These are phyloP conservation scores for Sparus aurata DNA, from an alignment of 2,797 vertebrate genomes.

Conservation along the genomic window DNA sequence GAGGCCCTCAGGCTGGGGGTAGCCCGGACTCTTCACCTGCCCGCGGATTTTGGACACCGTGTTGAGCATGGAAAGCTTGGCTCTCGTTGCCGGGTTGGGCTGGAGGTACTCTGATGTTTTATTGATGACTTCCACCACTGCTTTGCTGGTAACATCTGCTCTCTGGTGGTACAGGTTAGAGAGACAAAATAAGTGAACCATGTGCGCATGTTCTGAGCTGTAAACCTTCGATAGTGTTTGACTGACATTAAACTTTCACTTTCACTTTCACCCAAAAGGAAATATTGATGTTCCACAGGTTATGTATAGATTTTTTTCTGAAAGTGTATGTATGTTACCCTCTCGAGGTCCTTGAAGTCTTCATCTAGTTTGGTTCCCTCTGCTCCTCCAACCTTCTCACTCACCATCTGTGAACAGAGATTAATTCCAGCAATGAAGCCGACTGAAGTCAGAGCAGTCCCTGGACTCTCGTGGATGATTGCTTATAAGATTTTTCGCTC, in stretches of 20 bases:
- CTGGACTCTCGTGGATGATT: not conserved
- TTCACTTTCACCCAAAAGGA: not conserved
- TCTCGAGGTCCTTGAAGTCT: constrained; percentile 97
- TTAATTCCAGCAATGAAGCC: not conserved
- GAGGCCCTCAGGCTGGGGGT: constrained; percentile 94
- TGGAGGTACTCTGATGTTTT: constrained; percentile 97
- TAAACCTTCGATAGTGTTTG: not conserved
- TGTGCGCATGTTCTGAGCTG: not conserved
- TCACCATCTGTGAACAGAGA: constrained; percentile 89
- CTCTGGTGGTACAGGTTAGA: constrained; percentile 83
- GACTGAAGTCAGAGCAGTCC: not conserved
- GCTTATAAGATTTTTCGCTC: not conserved
- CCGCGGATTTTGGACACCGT: constrained; percentile 96
- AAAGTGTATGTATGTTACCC: constrained; percentile 80
- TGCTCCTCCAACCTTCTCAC: constrained; percentile 97
- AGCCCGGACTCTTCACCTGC: constrained; percentile 92
- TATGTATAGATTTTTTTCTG: not conserved
- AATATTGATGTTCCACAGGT: not conserved
- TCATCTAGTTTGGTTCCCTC: constrained; percentile 98
- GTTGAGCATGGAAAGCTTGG: constrained; percentile 94
- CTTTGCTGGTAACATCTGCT: constrained; percentile 96
- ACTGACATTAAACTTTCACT: not conserved
- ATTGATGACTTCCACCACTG: constrained; percentile 91
- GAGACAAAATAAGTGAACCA: not conserved
- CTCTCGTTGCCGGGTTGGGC: constrained; percentile 96